Evolutionary conservation across 2,888 invertebrate genomes (phyloP), one percentile per base, ranked within the genome.

Genomic region (Heliconius aoede): DNA sequence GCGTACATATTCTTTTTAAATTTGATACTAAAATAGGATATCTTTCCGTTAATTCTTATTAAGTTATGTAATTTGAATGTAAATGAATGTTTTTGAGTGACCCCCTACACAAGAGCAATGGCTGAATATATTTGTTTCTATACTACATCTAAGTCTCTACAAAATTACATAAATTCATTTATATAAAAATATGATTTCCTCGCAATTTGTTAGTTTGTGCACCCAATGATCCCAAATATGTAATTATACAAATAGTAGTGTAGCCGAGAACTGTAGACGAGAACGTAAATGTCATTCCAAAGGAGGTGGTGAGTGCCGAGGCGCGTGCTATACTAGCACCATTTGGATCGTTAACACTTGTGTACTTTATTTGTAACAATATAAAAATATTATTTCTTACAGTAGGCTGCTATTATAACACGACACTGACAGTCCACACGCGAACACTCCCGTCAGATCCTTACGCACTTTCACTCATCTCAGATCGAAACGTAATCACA

Each of bases 341-440:
- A 91, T 90, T 89, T 86, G 89, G 87, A 91, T 87, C 86, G 86
- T 89, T 88, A 91, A 93, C 91, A 90, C 88, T 90, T 87, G 89
- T 90, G 91, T 91, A 91, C 87, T 93, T 91, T 90, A 91, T 91
- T 93, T 91, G 88, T 90, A 90, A 92, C 90, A 89, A 91, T 94
- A 93, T 90, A 93, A 93, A 94, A 94, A 93, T 93, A 93, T 91
- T 83, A 88, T 90, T 90, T 91, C 89, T 93, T 92, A 91, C 82
- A 87, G 85, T 90, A 91, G 87, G 85, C 87, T 88, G 87, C 83
- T 85, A 86, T 86, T 88, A 89, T 86, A 89, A 88, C 86, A 86
- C 71, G 77, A 71, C 55, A 79, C 74, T 73, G 72, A 64, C 55
- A 40, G 69, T 75, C 76, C 73, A 71, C 67, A 65, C 78, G 77